phyloP scores from a whole-genome alignment of 2,113 vertebrate species.

The Pelmatolapia mariae region DNA sequence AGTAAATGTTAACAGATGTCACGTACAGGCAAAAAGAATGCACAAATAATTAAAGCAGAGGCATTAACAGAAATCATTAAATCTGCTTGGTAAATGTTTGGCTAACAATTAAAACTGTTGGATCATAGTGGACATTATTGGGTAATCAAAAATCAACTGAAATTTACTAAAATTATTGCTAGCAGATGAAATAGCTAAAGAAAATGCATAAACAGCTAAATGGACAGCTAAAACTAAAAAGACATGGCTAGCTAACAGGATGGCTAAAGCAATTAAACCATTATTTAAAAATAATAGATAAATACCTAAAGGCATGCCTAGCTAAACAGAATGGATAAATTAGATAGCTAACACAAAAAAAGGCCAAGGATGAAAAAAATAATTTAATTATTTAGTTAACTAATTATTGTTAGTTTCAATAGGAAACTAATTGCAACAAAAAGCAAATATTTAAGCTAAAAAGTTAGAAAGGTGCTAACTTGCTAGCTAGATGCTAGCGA shows the following conservation, averaged over 20 bases:
- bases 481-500: background rate
- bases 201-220: background rate
- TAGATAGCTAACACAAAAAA: background rate
- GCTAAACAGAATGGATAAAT: background rate
- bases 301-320: background rate
- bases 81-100: background rate
- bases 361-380: too few species aligned
- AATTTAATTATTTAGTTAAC: background rate
- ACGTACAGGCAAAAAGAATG: background rate
- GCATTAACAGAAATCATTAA: background rate
- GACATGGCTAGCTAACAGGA: background rate
- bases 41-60: background rate
- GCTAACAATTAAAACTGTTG: background rate
- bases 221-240: background rate
- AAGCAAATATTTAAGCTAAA: background rate
- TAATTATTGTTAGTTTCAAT: too few species aligned
- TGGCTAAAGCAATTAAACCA: background rate
- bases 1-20: background rate
- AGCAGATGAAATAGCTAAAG: background rate
- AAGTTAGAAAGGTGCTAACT: background rate
- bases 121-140: background rate
- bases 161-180: background rate
- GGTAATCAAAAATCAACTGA: background rate
- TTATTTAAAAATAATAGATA: background rate
- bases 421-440: background rate